phyloP scores from a whole-genome alignment of 2,113 vertebrate species.

The Dasypus novemcinctus region DNA sequence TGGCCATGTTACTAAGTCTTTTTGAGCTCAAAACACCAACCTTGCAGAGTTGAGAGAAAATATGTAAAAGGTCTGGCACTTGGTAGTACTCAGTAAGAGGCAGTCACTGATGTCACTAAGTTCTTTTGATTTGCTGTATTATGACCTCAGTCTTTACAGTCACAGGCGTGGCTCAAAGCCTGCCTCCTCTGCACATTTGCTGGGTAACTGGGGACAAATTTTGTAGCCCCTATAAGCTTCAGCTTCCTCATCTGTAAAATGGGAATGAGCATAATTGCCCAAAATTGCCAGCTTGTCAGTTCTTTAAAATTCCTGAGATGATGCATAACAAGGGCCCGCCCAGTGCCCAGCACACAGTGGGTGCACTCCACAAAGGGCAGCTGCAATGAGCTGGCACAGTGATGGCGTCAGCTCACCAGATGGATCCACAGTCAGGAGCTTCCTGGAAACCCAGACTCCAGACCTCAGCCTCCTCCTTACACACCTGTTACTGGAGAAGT shows the following conservation, averaged over 20 bases:
- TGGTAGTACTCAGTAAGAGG: not conserved
- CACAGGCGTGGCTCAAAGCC: not conserved
- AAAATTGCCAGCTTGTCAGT: no score
- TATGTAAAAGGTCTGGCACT: not conserved
- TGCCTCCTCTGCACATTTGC: not conserved
- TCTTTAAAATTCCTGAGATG: not conserved
- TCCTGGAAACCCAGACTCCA: not conserved
- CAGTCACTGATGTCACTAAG: not conserved
- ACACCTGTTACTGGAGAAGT: not conserved
- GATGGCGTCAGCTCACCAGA: not conserved
- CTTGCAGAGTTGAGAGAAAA: not conserved
- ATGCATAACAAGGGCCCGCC: not conserved
- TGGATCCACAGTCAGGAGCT: not conserved
- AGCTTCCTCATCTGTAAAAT: not conserved
- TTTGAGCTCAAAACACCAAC: not conserved
- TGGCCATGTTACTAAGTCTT: not conserved
- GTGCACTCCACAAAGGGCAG: accelerated
- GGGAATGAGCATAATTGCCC: not conserved
- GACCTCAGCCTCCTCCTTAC: not conserved
- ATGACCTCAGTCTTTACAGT: no score
- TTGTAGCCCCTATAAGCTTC: not conserved
- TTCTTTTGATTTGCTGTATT: not conserved
- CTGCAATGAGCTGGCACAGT: not conserved
- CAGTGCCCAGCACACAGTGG: accelerated
- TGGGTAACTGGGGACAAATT: not conserved